Evolutionary conservation across 2,113 vertebrate species (phyloP).

Genomic region (Aramus guarauna): DNA sequence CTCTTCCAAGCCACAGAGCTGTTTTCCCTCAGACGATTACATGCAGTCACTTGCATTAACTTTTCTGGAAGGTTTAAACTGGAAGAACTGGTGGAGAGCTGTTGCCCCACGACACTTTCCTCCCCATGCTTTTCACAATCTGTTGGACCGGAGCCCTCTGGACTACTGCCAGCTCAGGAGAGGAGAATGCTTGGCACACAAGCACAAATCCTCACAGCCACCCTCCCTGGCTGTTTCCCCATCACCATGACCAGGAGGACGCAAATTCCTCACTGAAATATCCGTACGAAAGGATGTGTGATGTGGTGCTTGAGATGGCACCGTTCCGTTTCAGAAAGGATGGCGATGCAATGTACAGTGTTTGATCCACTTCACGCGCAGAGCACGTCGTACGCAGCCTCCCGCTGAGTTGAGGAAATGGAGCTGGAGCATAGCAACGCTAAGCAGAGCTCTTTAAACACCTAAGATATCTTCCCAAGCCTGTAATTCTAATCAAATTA

Average conservation of each 20-base stretch:
- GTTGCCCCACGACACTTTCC: not conserved
- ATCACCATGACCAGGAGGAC: not conserved
- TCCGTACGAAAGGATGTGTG: not conserved
- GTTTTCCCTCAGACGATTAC: not conserved
- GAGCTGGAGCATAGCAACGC: not conserved
- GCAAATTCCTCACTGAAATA: not conserved
- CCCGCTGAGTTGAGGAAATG: not conserved
- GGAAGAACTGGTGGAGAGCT: not conserved
- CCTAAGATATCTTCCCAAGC: not conserved
- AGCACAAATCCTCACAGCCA: not conserved
- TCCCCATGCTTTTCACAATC: not conserved
- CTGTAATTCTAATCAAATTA: not conserved
- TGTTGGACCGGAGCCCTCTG: not conserved
- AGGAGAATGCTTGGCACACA: not conserved
- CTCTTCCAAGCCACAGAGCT: not conserved
- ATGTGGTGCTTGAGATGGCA: not conserved
- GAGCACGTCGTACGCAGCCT: accelerated
- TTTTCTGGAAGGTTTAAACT: not conserved
- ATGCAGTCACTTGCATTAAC: not conserved
- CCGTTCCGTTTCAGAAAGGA: not conserved
- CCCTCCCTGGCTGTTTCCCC: not conserved
- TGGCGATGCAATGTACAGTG: accelerated
- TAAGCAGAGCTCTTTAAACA: not conserved
- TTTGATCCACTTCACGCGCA: not conserved
- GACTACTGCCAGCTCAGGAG: not conserved